Conservation (phyloP, 1,140 invertebrate genomes). For the Drosophila setifemur region DNA sequence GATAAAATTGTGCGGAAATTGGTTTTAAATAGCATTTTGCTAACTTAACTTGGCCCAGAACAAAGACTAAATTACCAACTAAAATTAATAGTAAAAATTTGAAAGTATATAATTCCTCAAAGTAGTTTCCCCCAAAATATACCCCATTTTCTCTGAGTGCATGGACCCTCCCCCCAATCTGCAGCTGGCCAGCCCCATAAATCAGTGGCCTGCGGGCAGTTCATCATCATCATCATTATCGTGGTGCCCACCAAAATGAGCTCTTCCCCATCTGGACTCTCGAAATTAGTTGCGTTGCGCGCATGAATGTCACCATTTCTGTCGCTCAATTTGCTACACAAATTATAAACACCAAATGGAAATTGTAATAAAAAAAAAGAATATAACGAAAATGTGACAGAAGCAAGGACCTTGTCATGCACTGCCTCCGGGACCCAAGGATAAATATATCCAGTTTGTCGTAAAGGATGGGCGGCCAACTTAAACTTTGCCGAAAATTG, state of each 20-base stretch:
- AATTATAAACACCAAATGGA: slow-evolving; percentile 76
- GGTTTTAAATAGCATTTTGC: too few relatives aligned
- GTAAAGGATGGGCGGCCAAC: slow-evolving; percentile 25
- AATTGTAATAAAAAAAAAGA: slow-evolving; percentile 66
- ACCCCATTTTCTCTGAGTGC: background rate
- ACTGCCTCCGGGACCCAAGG: slow-evolving; percentile 4
- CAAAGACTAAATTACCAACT: too few relatives aligned
- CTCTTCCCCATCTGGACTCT: slow-evolving; percentile 49
- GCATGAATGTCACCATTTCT: slow-evolving; percentile 69
- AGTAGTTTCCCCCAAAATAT: background rate
- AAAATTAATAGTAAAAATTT: background rate
- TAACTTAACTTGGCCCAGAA: too few relatives aligned
- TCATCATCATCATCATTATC: slow-evolving; percentile 65
- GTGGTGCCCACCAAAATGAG: slow-evolving; percentile 20
- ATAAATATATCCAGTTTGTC: background rate
- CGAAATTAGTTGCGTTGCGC: slow-evolving; percentile 55
- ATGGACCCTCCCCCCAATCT: slow-evolving; percentile 1
- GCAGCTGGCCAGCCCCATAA: slow-evolving; percentile 43
- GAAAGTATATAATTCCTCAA: background rate
- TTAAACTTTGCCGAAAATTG: slow-evolving; percentile 66
- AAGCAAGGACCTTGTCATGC: slow-evolving; percentile 11
- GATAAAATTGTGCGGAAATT: too few relatives aligned
- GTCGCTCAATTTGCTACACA: slow-evolving; percentile 70
- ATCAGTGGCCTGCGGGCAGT: slow-evolving; percentile 68
- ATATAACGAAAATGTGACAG: slow-evolving; percentile 31